Conservation (phyloP, 1,140 invertebrate species). For the Asobara japonica region DNA sequence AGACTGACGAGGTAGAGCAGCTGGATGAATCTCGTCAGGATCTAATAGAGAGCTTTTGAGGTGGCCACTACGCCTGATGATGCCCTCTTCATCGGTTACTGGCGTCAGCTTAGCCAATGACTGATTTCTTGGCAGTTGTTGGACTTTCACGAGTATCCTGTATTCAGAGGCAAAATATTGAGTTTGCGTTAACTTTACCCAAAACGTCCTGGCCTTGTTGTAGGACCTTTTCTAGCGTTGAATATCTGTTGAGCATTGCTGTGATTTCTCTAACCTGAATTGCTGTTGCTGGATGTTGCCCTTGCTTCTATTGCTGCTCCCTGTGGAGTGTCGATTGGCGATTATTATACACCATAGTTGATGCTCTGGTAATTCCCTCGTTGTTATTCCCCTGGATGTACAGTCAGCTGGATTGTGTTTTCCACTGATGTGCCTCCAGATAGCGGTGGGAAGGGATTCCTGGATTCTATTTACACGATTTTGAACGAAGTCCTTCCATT, state of each 20-base stretch:
- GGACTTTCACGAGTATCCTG: not conserved
- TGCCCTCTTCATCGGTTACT: not conserved
- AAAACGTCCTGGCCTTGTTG: not conserved
- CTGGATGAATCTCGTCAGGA: not conserved
- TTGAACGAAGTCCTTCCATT: not conserved
- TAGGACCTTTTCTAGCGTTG: not conserved
- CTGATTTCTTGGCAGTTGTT: not conserved
- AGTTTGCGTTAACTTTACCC: not conserved
- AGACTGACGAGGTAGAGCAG: not conserved
- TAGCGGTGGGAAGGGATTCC: not conserved
- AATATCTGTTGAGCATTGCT: no score
- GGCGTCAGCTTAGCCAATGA: not conserved
- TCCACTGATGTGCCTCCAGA: not conserved
- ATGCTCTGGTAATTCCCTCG: no score
- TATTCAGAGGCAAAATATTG: not conserved
- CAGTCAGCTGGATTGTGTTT: not conserved
- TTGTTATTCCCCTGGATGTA: not conserved
- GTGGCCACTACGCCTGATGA: not conserved
- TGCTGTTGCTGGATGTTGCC: no score
- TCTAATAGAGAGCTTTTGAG: not conserved
- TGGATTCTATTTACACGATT: not conserved
- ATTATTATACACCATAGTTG: no score
- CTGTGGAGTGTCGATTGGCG: not conserved
- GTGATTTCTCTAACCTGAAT: no score
- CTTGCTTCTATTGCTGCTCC: not conserved